These are phyloP conservation scores for Todus mexicanus DNA, from an alignment of 2,797 vertebrate species.

Conservation along the genomic window DNA sequence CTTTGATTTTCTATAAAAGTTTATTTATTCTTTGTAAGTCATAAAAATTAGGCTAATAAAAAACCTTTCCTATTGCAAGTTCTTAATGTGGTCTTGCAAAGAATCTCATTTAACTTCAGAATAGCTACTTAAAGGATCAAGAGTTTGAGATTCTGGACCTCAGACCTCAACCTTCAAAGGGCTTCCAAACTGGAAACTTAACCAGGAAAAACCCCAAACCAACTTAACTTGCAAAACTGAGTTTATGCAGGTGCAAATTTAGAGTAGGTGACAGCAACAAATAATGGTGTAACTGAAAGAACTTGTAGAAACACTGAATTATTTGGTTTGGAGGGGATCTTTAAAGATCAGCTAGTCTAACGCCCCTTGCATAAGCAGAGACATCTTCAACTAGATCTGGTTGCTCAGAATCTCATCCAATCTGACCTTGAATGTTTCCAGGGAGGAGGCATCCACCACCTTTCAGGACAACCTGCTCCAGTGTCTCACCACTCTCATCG, in stretches of 20 bases:
- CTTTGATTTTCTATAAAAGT: not conserved
- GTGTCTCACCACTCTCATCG: not conserved
- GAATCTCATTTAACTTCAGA: not conserved
- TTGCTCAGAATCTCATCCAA: not conserved
- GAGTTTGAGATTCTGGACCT: not conserved
- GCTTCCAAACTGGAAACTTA: not conserved
- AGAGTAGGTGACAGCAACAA: not conserved
- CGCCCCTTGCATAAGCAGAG: not conserved
- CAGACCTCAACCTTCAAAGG: not conserved
- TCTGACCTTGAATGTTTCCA: not conserved
- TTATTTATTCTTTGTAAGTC: not conserved
- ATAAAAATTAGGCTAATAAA: not conserved
- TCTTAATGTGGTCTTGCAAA: not conserved
- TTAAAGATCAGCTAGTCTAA: not conserved
- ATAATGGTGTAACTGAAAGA: not conserved
- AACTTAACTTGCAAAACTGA: not conserved
- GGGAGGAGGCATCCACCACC: not conserved
- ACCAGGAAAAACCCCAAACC: accelerated
- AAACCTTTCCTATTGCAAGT: not conserved
- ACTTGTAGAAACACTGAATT: not conserved
- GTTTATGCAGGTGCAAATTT: not conserved
- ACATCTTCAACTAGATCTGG: too few species aligned
- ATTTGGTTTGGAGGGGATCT: not conserved
- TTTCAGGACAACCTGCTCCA: not conserved
- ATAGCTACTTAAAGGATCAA: not conserved